These are phyloP conservation scores for Brevimyrus niger DNA, from an alignment of 2,113 vertebrate species.

Conservation along the genomic window DNA sequence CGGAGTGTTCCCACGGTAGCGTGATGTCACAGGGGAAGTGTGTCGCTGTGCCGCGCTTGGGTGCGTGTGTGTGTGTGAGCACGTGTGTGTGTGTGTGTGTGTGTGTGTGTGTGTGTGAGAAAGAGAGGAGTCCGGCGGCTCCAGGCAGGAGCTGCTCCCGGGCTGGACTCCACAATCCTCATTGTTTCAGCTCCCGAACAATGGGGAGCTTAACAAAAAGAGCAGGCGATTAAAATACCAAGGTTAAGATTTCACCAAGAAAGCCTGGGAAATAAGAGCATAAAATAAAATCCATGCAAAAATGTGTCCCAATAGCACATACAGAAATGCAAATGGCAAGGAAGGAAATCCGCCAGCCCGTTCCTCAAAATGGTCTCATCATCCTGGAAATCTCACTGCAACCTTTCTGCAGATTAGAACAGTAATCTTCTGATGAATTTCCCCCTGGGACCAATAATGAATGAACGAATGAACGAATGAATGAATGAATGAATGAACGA, in stretches of 20 bases:
- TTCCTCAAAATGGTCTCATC: background rate
- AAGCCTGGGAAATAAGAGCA: background rate
- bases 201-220: constrained; percentile 4
- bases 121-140: background rate
- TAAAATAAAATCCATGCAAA: background rate
- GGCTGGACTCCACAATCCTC: background rate
- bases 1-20: constrained; percentile 1
- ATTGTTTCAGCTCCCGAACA: background rate
- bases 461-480: background rate
- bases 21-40: constrained; percentile 8
- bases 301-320: background rate
- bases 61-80: no score
- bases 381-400: background rate
- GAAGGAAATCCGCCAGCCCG: background rate
- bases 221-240: background rate
- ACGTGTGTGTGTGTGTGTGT: background rate
- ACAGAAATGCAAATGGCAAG: background rate
- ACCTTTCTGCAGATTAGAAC: background rate
- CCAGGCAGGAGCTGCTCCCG: background rate
- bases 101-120: background rate
- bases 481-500: background rate
- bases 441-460: background rate
- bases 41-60: background rate
- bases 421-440: background rate
- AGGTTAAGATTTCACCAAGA: background rate